Evolutionary conservation across 2,797 vertebrate genomes (phyloP).

Genomic region (Amphiprion clarkii): DNA sequence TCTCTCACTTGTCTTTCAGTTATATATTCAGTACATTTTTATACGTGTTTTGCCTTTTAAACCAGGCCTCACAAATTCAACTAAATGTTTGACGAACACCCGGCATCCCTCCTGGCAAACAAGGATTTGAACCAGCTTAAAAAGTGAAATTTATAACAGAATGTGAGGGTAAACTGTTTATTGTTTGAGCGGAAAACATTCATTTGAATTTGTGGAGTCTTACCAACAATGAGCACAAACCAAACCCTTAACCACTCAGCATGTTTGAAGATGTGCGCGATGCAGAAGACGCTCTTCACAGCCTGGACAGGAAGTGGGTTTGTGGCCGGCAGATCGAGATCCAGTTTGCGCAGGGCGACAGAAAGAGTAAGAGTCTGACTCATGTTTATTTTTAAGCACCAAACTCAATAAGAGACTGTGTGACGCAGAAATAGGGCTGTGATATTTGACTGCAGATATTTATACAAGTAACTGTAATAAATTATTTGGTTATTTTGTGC

Average conservation of each 20-base stretch:
- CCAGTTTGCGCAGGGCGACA: conserved; percentile 97
- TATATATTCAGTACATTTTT: neutral
- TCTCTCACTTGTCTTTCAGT: conserved; percentile 22
- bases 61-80: conserved; percentile 43
- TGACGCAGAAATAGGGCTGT: no score
- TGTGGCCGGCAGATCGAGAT: conserved; percentile 98
- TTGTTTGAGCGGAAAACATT: neutral
- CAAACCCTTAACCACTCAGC: conserved; percentile 93
- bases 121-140: neutral
- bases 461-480: no score
- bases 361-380: conserved; percentile 90
- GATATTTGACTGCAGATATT: no score
- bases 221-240: conserved; percentile 29
- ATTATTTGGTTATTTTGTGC: no score
- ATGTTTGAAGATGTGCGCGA: conserved; percentile 98
- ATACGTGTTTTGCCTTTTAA: neutral
- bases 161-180: neutral
- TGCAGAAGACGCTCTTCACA: conserved; percentile 97
- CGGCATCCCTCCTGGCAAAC: neutral
- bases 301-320: conserved; percentile 98
- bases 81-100: neutral
- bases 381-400: neutral
- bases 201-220: conserved; percentile 51
- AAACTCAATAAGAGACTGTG: no score
- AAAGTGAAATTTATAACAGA: neutral